Conservation (phyloP, 2,888 invertebrate species). For the Linnaemya vulpina region DNA sequence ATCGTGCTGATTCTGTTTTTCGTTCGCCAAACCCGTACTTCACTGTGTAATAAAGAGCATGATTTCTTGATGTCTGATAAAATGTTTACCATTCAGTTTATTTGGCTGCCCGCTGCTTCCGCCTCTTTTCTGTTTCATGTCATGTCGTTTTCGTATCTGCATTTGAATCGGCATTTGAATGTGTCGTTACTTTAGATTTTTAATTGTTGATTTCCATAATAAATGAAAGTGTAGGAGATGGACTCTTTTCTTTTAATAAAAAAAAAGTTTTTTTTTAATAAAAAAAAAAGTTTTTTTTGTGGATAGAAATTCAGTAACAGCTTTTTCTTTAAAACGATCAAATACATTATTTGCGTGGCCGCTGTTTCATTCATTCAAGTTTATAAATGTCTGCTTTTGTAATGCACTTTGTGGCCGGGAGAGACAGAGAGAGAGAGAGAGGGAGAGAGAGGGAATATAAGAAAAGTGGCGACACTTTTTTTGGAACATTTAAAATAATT, state of each 20-base stretch:
- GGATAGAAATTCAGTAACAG: neutral
- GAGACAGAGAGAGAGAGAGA: neutral
- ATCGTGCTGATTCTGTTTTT: no score
- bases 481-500: conserved; percentile 30
- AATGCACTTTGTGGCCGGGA: conserved; percentile 38
- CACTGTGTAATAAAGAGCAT: conserved; percentile 2
- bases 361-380: neutral
- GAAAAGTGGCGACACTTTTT: conserved; percentile 33
- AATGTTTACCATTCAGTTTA: neutral
- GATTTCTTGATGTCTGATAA: neutral
- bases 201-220: conserved; percentile 29
- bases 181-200: neutral
- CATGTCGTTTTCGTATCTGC: neutral
- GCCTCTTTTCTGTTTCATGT: neutral
- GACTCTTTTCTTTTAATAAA: neutral
- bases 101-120: conserved; percentile 76
- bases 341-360: neutral
- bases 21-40: neutral
- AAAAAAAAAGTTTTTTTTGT: no score
- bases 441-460: conserved; percentile 12
- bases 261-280: no score
- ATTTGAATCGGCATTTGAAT: neutral
- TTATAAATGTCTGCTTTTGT: neutral
- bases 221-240: conserved; percentile 51
- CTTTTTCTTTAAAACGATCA: neutral